Evolutionary conservation across 2,113 vertebrate species (phyloP).

Genomic region (Paradoxurus hermaphroditus): DNA sequence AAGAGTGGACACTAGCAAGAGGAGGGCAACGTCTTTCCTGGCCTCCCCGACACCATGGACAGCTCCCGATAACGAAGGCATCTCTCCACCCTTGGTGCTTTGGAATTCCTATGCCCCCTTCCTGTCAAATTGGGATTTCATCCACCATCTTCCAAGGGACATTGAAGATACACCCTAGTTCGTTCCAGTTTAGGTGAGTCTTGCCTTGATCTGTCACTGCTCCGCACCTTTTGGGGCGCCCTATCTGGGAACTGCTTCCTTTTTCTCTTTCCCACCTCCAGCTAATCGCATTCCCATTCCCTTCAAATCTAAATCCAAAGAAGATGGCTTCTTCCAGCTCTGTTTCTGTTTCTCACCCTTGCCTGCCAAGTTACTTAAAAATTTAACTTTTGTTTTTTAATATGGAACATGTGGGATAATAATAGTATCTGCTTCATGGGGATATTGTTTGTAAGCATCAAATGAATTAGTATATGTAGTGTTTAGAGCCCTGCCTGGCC

Average conservation of each 20-base stretch:
- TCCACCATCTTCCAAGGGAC: slow-evolving; percentile 24
- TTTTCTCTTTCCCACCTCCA: not conserved
- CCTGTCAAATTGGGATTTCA: not conserved
- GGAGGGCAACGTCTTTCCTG: not conserved
- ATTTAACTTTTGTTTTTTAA: not conserved
- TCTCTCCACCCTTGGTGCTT: not conserved
- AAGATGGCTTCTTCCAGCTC: not conserved
- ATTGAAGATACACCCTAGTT: not conserved
- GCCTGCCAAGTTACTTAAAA: not conserved
- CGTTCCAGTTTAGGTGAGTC: slow-evolving; percentile 62
- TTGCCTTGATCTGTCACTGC: not conserved
- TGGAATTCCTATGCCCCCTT: not conserved
- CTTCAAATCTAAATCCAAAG: not conserved
- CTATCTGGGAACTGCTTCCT: not conserved
- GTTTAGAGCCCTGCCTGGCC: not conserved
- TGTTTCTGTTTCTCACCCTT: not conserved
- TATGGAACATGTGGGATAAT: not conserved
- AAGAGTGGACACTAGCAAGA: not conserved
- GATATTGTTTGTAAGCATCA: not conserved
- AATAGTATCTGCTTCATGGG: not conserved
- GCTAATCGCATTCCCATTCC: not conserved
- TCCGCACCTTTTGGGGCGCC: not conserved
- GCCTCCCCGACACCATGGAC: slow-evolving; percentile 66
- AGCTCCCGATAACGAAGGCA: slow-evolving; percentile 52
- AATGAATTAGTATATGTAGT: not conserved